Base-by-base conservation (phyloP, 2,888 invertebrate species). In the Stenotaenia linearis region DNA sequence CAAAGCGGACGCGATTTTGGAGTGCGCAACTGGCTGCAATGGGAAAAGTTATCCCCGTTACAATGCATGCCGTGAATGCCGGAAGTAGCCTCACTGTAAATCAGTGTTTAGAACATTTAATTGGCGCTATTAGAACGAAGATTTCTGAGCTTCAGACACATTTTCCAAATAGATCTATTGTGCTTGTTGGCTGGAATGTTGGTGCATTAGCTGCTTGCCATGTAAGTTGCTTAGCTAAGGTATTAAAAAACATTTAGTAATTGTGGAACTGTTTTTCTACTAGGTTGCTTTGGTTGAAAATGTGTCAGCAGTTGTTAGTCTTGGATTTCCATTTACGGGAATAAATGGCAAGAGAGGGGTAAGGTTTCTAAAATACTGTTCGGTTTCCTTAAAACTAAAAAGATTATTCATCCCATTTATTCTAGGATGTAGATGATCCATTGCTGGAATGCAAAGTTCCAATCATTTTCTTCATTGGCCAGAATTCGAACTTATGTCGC, bases 201-300 rank as follows among this genome's bases (percentile, higher is more conserved):
- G 93, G 93, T n/a, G 90, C 92, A 18, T 89, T 92, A 0, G 86
- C 94, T 56, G 93, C 93, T 0, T 89, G 92, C 83, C 93, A 93
- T 88, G 90, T 90, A 85, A 81, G 80, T 74, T 23, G 1, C 1
- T 35, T 79, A 76, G 28, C 74, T 74, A n/a, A 15, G n/a, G 50
- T 9, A 50, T 18, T 1, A 18, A 5, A n/a, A 50, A 18, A 18
- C 4, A n/a, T n/a, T 1, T 18, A 50, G 18, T 18, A 0, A 7
- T 18, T 50, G 18, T 18, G n/a, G 7, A 15, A 50, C n/a, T n/a
- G 5, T 18, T 3, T 50, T 50, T 18, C 23, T 83, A 83, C 2
- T 83, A 90, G 89, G 90, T 92, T 3, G 91, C 92, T 0, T 88
- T 92, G 84, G 88, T 91, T 79, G 93, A 93, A 84, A 88, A 89